Evolutionary conservation across 1,140 invertebrate species (phyloP), one percentile per base, ranked within the genome.

Genomic region (Magallana angulata): DNA sequence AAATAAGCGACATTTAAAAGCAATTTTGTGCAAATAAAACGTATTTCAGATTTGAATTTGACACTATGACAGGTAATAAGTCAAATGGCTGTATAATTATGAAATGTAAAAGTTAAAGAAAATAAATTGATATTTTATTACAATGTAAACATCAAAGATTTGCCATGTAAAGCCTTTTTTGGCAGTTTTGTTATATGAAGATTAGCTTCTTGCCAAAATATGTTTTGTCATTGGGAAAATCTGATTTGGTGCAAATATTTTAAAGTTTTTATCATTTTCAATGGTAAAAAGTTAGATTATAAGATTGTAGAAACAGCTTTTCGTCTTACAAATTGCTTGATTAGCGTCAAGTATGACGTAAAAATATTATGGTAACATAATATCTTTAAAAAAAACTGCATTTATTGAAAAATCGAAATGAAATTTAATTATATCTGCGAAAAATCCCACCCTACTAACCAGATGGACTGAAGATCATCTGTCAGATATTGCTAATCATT

Each of bases 41-140:
- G 24, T 76, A 30, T 76, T 76, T 76, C 68, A 76, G 8, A 24
- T 30, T 76, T 30, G 11, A 30, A 76, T 76, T 76, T 76, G 68
- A 76, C 68, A 76, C 68, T 24, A 12, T 76, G 68, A 76, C 68
- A 76, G 68, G 68, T 36, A 76, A 76, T 76, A 76, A 76, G 68
- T 76, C 68, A 76, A 30, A 76, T 36, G 68, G 11, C 68, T 76
- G 24, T 76, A 76, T 76, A 76, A 76, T 76, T 76, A 76, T 76
- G 68, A 76, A 76, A 76, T 76, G 68, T 76, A 76, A 76, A 76
- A 76, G 68, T 76, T 76, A 76, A 76, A 76, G 24, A 76, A 36
- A 76, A 48, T 76, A 64, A 18, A 76, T 76, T 76, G 68, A 76
- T 76, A 76, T 76, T 76, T 76, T 76, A 76, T 48, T 30, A 76